Evolutionary conservation across 2,113 vertebrate genomes (phyloP).

Genomic region (Pomatorhinus ruficollis): DNA sequence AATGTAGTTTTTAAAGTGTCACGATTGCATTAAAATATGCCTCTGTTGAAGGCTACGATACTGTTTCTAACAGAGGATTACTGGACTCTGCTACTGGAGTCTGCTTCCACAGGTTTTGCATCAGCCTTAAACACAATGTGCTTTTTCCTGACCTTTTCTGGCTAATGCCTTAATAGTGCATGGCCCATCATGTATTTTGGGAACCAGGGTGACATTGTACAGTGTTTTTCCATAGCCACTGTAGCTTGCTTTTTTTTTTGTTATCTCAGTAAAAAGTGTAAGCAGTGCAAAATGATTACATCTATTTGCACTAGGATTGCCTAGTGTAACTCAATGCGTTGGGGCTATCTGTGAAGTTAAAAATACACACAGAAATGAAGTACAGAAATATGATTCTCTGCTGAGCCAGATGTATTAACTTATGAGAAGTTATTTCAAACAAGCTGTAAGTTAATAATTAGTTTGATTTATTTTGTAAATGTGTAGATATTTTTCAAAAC

Average conservation of each 20-base stretch:
- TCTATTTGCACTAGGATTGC: neutral
- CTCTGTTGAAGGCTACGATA: neutral
- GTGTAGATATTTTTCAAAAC: slow-evolving; percentile 24
- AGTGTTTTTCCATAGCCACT: neutral
- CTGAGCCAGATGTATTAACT: neutral
- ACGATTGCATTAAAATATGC: neutral
- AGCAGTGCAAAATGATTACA: neutral
- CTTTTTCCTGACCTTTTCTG: neutral
- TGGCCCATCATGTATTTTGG: neutral
- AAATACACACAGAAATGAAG: neutral
- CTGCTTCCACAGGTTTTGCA: neutral
- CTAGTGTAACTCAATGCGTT: neutral
- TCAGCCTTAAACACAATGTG: neutral
- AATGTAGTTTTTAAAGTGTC: neutral
- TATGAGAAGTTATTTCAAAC: neutral
- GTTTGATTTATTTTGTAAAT: slow-evolving; percentile 7
- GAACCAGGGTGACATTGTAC: neutral
- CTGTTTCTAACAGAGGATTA: neutral
- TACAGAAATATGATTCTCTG: neutral
- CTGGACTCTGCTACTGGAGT: neutral
- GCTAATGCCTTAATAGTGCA: neutral
- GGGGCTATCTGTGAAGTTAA: neutral
- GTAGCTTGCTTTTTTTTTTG: neutral
- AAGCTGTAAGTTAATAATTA: neutral
- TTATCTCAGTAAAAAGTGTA: neutral